Evolutionary conservation across 2,888 invertebrate genomes (phyloP), one percentile per base, ranked within the genome.

Genomic region (Dynastes tityus): DNA sequence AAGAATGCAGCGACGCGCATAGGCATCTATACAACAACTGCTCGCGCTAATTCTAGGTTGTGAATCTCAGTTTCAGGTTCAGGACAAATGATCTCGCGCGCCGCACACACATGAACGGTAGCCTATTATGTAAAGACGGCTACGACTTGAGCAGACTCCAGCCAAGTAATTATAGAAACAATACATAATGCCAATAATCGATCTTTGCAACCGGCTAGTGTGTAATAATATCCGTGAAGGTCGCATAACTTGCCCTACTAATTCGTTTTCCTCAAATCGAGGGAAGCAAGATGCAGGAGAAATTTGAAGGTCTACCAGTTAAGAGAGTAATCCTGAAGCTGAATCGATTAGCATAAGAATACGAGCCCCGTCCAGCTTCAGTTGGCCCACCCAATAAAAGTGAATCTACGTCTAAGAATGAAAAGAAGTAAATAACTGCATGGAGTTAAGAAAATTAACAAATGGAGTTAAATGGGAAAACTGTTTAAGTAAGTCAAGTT

Each of bases 11-110:
- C 80, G 79, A 78, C 79, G 68, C 68, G 49, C 80, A 81, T 78
- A 82, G 80, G 81, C 78, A 77, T 49, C 32, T 27, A 51, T 51
- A 55, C 22, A 68, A 82, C 78, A 77, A 68, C 55, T 51, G 68
- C 68, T 80, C 80, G 78, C 81, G 80, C 81, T 81, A 83, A 82
- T 80, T 68, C 80, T 82, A 81, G 80, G 82, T 82, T 78, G 79
- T 73, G 79, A 32, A 68, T 68, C 68, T 68, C 68, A 68, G 80
- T 80, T 82, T 83, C 82, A 82, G 83, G 83, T 81, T 82, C 82
- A 83, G 80, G 81, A 67, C 76, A 53, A 77, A 29, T 45, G 45
- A 45, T 55, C 55, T 22, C 55, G 55, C 22, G 22, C 22, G 55
- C 16, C 67, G 65, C n/a, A 32, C 32, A 75, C 74, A 63, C 45